Conservation (phyloP, 2,113 vertebrate species). For the Menidia beryllina region DNA sequence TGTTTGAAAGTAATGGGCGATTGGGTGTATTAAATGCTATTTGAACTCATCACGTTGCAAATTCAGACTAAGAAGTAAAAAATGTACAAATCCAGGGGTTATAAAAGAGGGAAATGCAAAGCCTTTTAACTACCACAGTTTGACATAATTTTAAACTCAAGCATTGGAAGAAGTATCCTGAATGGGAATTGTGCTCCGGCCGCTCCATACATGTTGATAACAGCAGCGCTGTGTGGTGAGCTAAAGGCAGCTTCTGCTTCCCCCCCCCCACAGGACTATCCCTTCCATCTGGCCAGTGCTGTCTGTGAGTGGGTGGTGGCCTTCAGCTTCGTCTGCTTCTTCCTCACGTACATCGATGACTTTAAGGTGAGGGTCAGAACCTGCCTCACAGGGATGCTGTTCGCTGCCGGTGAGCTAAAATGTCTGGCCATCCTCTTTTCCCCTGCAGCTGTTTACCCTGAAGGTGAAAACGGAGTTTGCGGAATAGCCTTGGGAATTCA, state of each 20-base stretch:
- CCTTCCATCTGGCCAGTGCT: conserved; percentile 81
- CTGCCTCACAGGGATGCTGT: neutral
- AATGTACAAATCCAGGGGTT: too few relatives aligned
- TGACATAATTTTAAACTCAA: too few relatives aligned
- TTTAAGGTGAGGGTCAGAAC: conserved; percentile 88
- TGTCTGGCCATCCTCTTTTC: neutral
- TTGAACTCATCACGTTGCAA: too few relatives aligned
- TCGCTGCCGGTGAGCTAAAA: neutral
- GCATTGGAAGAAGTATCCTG: too few relatives aligned
- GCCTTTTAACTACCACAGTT: too few relatives aligned
- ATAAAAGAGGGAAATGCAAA: too few relatives aligned
- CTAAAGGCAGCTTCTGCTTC: neutral
- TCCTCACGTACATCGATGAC: conserved; percentile 92
- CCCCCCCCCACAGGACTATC: conserved; percentile 51
- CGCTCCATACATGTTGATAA: too few relatives aligned
- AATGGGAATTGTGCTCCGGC: neutral
- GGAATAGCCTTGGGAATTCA: conserved; percentile 25
- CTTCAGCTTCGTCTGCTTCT: conserved; percentile 94
- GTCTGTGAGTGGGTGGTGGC: conserved; percentile 93
- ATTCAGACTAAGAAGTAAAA: too few relatives aligned
- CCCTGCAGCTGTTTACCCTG: conserved; percentile 74
- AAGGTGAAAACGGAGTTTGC: conserved; percentile 43
- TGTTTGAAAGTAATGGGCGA: too few relatives aligned
- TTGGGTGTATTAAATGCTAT: too few relatives aligned
- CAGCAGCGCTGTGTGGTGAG: too few relatives aligned